These are phyloP conservation scores for Trachythela sp. DNA, from an alignment of 64 coral and sea anemone genomes.

Conservation along the genomic window DNA sequence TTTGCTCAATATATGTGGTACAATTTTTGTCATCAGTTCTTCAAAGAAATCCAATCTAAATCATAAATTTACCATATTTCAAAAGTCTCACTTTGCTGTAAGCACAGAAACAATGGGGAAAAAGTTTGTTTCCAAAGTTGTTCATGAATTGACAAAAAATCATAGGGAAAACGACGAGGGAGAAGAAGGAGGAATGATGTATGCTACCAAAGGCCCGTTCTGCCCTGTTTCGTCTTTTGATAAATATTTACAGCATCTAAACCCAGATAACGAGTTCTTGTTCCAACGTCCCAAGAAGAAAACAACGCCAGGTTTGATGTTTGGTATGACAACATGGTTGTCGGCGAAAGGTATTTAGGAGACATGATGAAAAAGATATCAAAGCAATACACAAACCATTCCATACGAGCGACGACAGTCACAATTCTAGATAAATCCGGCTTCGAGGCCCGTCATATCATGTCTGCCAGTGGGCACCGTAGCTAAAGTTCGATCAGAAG, in stretches of 20 bases:
- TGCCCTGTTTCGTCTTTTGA: too few species aligned
- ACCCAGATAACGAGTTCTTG: constrained; percentile 31
- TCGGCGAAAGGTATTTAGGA: constrained; percentile 20
- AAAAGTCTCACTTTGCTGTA: not conserved
- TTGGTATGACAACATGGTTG: constrained; percentile 27
- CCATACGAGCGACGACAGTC: constrained; percentile 32
- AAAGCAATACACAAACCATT: too few species aligned
- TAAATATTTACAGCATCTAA: constrained; percentile 29
- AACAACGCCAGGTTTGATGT: not conserved
- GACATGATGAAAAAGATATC: constrained; percentile 47
- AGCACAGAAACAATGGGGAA: not conserved
- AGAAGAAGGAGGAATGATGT: constrained; percentile 13
- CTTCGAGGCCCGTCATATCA: constrained; percentile 33
- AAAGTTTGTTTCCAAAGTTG: not conserved
- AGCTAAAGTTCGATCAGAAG: constrained; percentile 26
- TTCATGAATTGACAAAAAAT: not conserved
- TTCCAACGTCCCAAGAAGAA: constrained; percentile 43
- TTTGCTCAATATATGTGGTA: too few species aligned
- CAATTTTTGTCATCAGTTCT: too few species aligned
- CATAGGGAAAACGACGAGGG: not conserved
- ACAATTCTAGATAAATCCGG: constrained; percentile 37
- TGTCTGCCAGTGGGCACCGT: constrained; percentile 41
- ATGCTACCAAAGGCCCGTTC: too few species aligned
- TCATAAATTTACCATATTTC: too few species aligned
- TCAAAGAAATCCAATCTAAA: too few species aligned